A percentile compares a stretch with the other conserved stretches of the same genome.
Evolutionary conservation across 2,113 vertebrate genomes (phyloP).

Genomic region (Trinectes maculatus): DNA sequence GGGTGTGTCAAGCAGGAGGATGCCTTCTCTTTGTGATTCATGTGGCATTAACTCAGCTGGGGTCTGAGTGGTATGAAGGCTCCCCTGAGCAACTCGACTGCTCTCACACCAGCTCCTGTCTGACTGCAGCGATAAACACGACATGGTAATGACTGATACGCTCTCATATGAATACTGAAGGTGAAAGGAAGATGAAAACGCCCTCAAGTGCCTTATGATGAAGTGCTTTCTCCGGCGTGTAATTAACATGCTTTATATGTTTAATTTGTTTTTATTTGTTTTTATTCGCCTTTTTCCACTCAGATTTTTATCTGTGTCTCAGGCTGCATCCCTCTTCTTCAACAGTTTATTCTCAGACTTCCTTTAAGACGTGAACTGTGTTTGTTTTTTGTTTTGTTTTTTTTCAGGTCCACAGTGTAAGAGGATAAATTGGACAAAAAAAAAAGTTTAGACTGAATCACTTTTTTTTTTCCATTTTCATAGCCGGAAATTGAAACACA

Average conservation of each 20-base stretch:
- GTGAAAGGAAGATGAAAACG: constrained; percentile 14
- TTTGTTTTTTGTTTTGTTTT: constrained; percentile 15
- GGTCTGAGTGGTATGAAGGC: constrained; percentile 9
- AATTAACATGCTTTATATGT: constrained; percentile 15
- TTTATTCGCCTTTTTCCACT: not conserved
- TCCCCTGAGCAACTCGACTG: constrained; percentile 24
- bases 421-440: not conserved
- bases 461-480: not conserved
- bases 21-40: constrained; percentile 36
- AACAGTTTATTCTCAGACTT: no score
- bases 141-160: constrained; percentile 25
- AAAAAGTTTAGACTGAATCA: not conserved
- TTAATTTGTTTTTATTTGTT: not conserved
- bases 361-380: no score
- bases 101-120: constrained; percentile 11
- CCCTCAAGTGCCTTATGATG: constrained; percentile 38
- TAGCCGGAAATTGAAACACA: not conserved
- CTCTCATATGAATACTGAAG: constrained; percentile 18
- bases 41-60: constrained; percentile 37
- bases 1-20: constrained; percentile 14
- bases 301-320: not conserved
- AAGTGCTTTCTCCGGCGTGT: constrained; percentile 4
- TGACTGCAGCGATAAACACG: constrained; percentile 27
- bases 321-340: no score
- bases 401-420: not conserved